Evolutionary conservation across 2,888 invertebrate genomes (phyloP).

Genomic region (Drosophila quasianomalipes): DNA sequence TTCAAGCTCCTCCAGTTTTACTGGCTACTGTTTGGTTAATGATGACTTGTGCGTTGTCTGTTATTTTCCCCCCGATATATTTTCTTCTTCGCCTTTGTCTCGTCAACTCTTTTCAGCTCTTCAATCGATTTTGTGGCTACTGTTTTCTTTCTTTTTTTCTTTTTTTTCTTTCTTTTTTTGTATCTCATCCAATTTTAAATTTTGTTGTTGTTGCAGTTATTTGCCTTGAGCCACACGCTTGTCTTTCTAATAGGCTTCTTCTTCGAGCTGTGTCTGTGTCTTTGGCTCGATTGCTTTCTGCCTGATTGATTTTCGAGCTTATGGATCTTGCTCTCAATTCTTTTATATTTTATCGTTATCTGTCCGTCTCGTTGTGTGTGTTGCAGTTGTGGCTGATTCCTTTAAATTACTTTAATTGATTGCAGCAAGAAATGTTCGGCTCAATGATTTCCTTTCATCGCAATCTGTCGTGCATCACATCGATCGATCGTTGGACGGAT

Average conservation of each 20-base stretch:
- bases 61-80: slow-evolving; percentile 55
- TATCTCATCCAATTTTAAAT: slow-evolving; percentile 70
- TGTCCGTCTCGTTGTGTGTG: background rate
- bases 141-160: slow-evolving; percentile 36
- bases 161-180: slow-evolving; percentile 20
- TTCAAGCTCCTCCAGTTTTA: slow-evolving; percentile 36
- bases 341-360: slow-evolving; percentile 39
- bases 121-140: slow-evolving; percentile 80
- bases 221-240: slow-evolving; percentile 41
- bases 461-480: slow-evolving; percentile 75
- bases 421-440: slow-evolving; percentile 58
- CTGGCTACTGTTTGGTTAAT: slow-evolving; percentile 76
- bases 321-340: slow-evolving; percentile 57
- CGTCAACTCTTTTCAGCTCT: slow-evolving; percentile 64
- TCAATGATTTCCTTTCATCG: slow-evolving; percentile 75
- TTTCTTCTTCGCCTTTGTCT: slow-evolving; percentile 46
- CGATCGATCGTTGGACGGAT: slow-evolving; percentile 12
- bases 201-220: slow-evolving; percentile 37
- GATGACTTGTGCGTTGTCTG: slow-evolving; percentile 62
- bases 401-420: slow-evolving; percentile 82
- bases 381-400: slow-evolving; percentile 60
- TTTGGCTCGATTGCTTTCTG: slow-evolving; percentile 59
- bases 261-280: slow-evolving; percentile 15
- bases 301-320: slow-evolving; percentile 77
- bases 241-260: slow-evolving; percentile 70